Evolutionary conservation across 2,113 vertebrate species (phyloP).

Genomic region (Nematolebias whitei): DNA sequence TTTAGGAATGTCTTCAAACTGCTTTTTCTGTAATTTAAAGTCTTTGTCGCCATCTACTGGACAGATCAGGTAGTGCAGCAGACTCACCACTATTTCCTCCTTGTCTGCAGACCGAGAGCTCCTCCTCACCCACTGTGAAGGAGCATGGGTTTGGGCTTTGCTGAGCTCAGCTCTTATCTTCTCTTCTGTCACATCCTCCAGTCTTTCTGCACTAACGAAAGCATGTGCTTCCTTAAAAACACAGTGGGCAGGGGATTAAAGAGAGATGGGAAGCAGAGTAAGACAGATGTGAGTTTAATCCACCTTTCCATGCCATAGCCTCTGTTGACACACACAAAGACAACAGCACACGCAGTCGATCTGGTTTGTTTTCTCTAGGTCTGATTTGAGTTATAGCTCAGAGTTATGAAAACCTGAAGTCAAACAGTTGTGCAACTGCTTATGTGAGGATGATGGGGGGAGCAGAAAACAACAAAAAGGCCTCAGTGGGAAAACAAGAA

Average conservation of each 20-base stretch:
- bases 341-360: conserved; percentile 38
- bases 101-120: conserved; percentile 70
- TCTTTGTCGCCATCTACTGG: conserved; percentile 66
- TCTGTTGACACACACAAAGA: conserved; percentile 7
- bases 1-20: neutral
- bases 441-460: conserved; percentile 41
- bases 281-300: conserved; percentile 40
- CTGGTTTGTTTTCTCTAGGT: conserved; percentile 49
- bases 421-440: conserved; percentile 68
- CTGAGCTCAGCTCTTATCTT: conserved; percentile 66
- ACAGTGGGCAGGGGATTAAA: conserved; percentile 25
- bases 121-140: conserved; percentile 71
- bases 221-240: conserved; percentile 76
- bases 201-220: conserved; percentile 73
- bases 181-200: conserved; percentile 80
- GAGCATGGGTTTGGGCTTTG: conserved; percentile 60
- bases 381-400: conserved; percentile 23
- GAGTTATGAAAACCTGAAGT: conserved; percentile 55
- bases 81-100: conserved; percentile 80
- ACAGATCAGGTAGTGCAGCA: conserved; percentile 16
- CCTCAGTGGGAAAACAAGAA: conserved; percentile 42
- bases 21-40: conserved; percentile 13
- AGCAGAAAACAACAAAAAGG: conserved; percentile 51
- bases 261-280: conserved; percentile 22
- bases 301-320: conserved; percentile 18